Base-by-base conservation (phyloP, 1,140 invertebrate species). In the Harlomillsia oculata region DNA sequence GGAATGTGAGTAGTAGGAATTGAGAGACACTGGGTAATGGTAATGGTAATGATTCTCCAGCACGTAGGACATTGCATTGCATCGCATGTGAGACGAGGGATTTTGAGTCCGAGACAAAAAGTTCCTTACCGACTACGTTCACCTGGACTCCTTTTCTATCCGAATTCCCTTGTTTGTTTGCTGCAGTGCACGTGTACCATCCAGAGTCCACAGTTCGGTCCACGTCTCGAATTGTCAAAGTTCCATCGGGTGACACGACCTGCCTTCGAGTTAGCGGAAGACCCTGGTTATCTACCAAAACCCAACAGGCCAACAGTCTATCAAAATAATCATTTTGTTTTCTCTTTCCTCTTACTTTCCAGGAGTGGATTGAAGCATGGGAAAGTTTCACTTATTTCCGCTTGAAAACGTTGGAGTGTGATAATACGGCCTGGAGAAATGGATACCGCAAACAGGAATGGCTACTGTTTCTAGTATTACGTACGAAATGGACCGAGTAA, bases 261-360 rank as follows among this genome's bases (percentile, higher is more conserved):
- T 75, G 71, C 14, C 73, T 62, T 13, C 73, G 68, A 53, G 71
- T 72, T 13, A 70, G 55, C 5, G 69, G 70, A 14, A 74, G 60
- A 16, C 80, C 76, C 71, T 85, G 82, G 5, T 85, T 84, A 70
- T 89, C 87, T 83, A 68, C 41, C 28, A 55, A 25, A 29, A 55
- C 29, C 20, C 16, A 49, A 46, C 11, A 57, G n/a, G n/a, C n/a
- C n/a, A n/a, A n/a, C n/a, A n/a, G n/a, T n/a, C 9, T 25, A 26
- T 48, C 14, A 8, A 9, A 48, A 26, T 8, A 16, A 6, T 16
- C 21, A 20, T 16, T 18, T 41, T 13, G 8, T 6, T 18, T 18
- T 20, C 13, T 41, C 13, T 26, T 6, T 8, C 18, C 29, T 26
- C 23, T 26, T 26, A 26, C 34, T 11, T 34, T n/a, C n/a, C n/a